Conservation (phyloP, 2,113 vertebrate genomes). For the Bujurquina vittata region DNA sequence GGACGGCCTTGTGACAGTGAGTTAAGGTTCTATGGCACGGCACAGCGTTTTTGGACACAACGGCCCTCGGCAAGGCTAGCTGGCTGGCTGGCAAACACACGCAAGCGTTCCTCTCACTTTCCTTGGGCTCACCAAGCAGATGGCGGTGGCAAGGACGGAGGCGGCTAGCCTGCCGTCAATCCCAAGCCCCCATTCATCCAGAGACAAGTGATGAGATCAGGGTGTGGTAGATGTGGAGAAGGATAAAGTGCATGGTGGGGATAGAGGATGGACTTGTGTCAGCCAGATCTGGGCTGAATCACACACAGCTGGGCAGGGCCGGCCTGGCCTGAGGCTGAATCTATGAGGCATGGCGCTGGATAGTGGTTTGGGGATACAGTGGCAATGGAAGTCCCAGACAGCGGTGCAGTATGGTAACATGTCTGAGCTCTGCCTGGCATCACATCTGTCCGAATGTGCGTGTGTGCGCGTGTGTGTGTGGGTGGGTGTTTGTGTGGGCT, state of each 20-base stretch:
- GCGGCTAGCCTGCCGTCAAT: constrained; percentile 65
- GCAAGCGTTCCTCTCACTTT: constrained; percentile 63
- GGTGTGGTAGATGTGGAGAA: constrained; percentile 42
- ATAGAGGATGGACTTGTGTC: constrained; percentile 48
- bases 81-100: constrained; percentile 71
- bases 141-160: constrained; percentile 78
- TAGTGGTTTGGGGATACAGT: constrained; percentile 70
- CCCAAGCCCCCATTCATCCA: constrained; percentile 62
- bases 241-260: constrained; percentile 45
- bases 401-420: constrained; percentile 70
- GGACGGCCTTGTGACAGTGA: constrained; percentile 81
- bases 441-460: constrained; percentile 69
- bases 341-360: constrained; percentile 62
- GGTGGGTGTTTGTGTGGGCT: constrained; percentile 36
- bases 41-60: constrained; percentile 74
- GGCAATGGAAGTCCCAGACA: constrained; percentile 65
- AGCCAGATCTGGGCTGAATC: constrained; percentile 50
- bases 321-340: constrained; percentile 60
- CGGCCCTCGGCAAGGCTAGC: constrained; percentile 61
- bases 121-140: constrained; percentile 80
- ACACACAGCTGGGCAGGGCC: constrained; percentile 59
- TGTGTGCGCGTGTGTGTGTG: constrained; percentile 37
- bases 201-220: constrained; percentile 71
- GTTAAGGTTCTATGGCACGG: constrained; percentile 79
- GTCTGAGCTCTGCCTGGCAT: constrained; percentile 77